Percentiles rank a stretch among this genome's conserved stretches.
phyloP scores from a whole-genome alignment of 2,888 invertebrate genomes.

The Cataglyphis albicans region DNA sequence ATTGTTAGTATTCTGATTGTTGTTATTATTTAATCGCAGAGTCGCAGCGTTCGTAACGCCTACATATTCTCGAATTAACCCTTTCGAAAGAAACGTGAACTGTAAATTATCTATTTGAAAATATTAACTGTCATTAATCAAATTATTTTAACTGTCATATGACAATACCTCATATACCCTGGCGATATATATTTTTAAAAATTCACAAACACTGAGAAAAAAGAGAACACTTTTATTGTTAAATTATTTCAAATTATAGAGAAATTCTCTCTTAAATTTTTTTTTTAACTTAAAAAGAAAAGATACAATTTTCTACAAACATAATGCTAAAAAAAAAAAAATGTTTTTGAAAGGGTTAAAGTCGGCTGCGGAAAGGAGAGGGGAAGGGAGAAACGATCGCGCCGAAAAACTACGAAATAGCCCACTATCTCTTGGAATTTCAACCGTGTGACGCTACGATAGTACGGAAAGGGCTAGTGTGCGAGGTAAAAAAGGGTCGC shows the following conservation, averaged over 20 bases:
- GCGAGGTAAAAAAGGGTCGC: background rate
- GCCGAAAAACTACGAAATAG: constrained; percentile 3
- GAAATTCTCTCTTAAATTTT: background rate
- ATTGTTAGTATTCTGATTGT: no score
- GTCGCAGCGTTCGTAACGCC: background rate
- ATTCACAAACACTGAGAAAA: background rate
- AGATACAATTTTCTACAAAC: background rate
- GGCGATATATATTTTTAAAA: background rate
- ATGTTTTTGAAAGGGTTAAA: background rate
- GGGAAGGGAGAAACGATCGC: background rate
- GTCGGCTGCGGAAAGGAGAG: background rate
- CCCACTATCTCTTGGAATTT: constrained; percentile 35
- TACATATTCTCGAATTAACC: background rate
- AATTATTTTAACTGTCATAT: background rate
- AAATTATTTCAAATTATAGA: constrained; percentile 20
- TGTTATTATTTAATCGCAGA: background rate
- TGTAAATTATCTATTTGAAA: background rate
- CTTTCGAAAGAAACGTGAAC: background rate
- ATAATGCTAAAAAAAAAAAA: background rate
- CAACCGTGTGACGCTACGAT: constrained; percentile 51
- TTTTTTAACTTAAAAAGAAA: background rate
- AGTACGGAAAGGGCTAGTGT: background rate
- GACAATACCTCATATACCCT: background rate
- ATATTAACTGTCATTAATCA: background rate
- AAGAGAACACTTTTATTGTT: background rate